Conservation (phyloP, 2,113 vertebrate genomes). For the Diglossa brunneiventris region DNA sequence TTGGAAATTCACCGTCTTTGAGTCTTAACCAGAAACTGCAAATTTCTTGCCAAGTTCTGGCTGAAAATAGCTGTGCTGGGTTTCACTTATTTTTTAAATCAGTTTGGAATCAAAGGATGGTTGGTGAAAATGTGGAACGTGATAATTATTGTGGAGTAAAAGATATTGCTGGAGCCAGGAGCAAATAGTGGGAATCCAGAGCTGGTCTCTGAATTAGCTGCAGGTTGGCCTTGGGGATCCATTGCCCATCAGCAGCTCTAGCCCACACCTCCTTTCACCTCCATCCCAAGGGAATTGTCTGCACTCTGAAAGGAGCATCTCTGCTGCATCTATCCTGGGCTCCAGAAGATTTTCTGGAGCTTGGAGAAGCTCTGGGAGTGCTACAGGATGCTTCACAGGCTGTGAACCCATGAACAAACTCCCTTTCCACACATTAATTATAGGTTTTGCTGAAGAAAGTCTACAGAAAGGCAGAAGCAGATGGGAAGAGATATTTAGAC, state of each 20-base stretch:
- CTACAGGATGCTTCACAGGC: not conserved
- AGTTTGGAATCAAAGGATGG: not conserved
- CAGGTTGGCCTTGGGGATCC: not conserved
- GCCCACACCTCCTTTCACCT: not conserved
- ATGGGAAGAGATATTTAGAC: not conserved
- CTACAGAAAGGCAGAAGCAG: not conserved
- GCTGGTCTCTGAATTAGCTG: not conserved
- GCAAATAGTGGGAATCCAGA: not conserved
- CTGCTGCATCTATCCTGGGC: not conserved
- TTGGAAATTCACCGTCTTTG: not conserved
- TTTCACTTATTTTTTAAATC: not conserved
- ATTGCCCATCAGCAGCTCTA: not conserved
- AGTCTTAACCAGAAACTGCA: not conserved
- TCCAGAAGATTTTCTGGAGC: not conserved
- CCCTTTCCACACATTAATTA: not conserved
- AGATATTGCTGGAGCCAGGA: not conserved
- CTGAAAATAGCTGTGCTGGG: not conserved
- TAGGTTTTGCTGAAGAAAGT: not conserved
- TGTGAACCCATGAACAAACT: not conserved
- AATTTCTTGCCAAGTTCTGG: not conserved
- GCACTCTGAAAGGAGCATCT: not conserved
- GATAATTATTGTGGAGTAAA: not conserved
- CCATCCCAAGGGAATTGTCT: not conserved
- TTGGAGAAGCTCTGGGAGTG: not conserved
- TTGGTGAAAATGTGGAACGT: not conserved